Evolutionary conservation across 2,113 vertebrate genomes (phyloP).

Genomic region (Hydrochoerus hydrochaeris): DNA sequence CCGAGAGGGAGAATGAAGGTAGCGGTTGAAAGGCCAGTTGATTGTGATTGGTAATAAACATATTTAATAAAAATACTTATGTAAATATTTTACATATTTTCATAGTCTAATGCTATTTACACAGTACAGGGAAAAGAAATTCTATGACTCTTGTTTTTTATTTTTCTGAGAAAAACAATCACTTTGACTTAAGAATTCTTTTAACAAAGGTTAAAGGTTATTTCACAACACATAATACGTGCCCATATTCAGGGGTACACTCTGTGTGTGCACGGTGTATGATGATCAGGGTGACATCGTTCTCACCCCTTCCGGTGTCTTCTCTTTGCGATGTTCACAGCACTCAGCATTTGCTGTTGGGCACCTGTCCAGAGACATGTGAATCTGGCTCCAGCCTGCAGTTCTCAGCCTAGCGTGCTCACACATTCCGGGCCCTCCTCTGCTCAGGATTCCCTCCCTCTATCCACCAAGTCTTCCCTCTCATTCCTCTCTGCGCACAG

Average conservation of each 20-base stretch:
- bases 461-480: fast-evolving
- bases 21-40: background rate
- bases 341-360: background rate
- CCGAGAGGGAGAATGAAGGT: background rate
- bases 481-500: background rate
- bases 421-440: background rate
- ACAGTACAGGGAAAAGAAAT: background rate
- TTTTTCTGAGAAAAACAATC: background rate
- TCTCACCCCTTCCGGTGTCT: background rate
- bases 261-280: background rate
- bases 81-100: background rate
- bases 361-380: background rate
- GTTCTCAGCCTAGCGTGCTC: background rate
- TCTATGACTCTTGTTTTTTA: background rate
- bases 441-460: background rate
- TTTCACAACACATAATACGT: background rate
- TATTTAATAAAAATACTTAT: background rate
- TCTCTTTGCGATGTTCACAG: background rate
- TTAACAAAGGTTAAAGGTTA: background rate
- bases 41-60: background rate
- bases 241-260: background rate
- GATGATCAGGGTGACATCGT: background rate
- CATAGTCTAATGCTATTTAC: background rate
- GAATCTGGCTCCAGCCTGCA: background rate
- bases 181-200: background rate